Conservation (phyloP, 2,797 vertebrate genomes). For the Malacoctenus gilli region DNA sequence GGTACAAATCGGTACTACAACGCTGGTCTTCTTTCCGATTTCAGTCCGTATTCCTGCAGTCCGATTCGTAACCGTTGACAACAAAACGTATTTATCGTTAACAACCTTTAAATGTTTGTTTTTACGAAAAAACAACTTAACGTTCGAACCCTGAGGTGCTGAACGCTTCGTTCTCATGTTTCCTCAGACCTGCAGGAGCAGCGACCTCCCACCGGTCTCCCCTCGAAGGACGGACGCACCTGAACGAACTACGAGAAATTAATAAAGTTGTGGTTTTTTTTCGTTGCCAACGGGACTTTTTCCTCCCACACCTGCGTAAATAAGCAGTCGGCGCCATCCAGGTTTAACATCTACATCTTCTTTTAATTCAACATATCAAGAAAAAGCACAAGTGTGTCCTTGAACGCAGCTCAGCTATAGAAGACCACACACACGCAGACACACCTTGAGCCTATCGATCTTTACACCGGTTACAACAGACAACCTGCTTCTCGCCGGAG, state of each 20-base stretch:
- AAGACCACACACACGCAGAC: constrained; percentile 63
- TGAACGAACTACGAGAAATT: not conserved
- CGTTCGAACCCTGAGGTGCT: too few relatives aligned
- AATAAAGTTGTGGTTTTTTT: not conserved
- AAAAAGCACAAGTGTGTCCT: constrained; percentile 69
- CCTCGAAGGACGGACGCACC: constrained; percentile 14
- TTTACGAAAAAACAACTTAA: too few relatives aligned
- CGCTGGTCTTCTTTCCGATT: too few relatives aligned
- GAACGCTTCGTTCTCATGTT: not conserved
- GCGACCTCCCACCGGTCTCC: constrained; percentile 4
- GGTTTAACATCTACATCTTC: constrained; percentile 56
- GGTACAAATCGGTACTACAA: not conserved
- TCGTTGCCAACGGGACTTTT: not conserved
- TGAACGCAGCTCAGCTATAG: constrained; percentile 68
- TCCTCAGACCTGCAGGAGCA: constrained; percentile 64
- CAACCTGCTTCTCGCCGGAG: constrained; percentile 42
- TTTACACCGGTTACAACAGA: constrained; percentile 56
- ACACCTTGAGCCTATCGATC: constrained; percentile 58
- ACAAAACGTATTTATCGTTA: too few relatives aligned
- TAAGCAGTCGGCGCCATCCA: constrained; percentile 8
- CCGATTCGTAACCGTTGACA: too few relatives aligned
- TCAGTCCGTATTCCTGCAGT: too few relatives aligned
- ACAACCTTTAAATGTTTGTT: too few relatives aligned
- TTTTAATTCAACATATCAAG: constrained; percentile 77
- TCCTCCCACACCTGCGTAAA: constrained; percentile 19